Evolutionary conservation across 2,113 vertebrate species (phyloP).

Genomic region (Chaetodon trifascialis): DNA sequence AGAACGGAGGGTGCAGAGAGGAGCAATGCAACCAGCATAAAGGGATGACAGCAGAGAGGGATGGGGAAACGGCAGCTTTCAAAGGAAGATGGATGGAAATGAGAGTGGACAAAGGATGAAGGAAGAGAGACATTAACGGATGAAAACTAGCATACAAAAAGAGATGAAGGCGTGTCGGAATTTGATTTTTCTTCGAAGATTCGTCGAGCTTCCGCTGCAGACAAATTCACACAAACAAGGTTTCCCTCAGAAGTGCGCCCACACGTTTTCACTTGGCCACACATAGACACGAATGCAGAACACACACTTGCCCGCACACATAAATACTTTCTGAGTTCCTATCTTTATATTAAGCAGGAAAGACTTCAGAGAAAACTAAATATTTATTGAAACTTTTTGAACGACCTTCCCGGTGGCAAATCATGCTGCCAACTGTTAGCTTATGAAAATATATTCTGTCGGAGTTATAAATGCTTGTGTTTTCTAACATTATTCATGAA

Average conservation of each 20-base stretch:
- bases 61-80: not conserved
- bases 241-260: slow-evolving; percentile 15
- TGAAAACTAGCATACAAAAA: not conserved
- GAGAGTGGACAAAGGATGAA: not conserved
- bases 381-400: slow-evolving; percentile 38
- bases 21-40: not conserved
- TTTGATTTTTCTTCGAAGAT: not conserved
- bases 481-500: slow-evolving; percentile 35
- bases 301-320: slow-evolving; percentile 3
- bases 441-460: slow-evolving; percentile 29
- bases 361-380: slow-evolving; percentile 43
- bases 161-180: not conserved
- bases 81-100: not conserved
- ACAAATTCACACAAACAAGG: slow-evolving; percentile 19
- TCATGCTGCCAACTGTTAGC: slow-evolving; percentile 18
- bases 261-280: slow-evolving; percentile 9
- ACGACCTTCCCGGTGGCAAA: slow-evolving; percentile 35
- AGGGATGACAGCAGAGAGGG: not conserved
- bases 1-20: not conserved
- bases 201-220: not conserved
- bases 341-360: slow-evolving; percentile 38
- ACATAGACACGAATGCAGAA: slow-evolving; percentile 8
- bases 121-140: not conserved
- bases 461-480: slow-evolving; percentile 32
- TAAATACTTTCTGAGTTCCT: not conserved